phyloP scores from a whole-genome alignment of 2,797 vertebrate species.

The Artibeus lituratus region DNA sequence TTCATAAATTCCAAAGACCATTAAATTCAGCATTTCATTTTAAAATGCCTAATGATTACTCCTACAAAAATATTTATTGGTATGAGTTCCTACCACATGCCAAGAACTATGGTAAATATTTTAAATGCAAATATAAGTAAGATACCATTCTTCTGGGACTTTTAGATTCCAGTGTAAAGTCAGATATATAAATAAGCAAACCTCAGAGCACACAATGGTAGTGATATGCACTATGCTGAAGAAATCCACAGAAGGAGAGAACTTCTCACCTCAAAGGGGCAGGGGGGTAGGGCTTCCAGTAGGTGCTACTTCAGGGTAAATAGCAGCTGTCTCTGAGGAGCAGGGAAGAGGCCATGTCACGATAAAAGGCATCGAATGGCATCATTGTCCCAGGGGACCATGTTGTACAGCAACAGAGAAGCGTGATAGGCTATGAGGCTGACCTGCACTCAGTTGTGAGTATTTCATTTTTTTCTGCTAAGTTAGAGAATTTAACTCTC shows the following conservation, averaged over 20 bases:
- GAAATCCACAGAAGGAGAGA: not conserved
- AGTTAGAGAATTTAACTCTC: not conserved
- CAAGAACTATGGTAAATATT: not conserved
- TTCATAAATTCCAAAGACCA: not conserved
- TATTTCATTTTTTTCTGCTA: not conserved
- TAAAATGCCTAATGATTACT: not conserved
- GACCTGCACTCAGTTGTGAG: not conserved
- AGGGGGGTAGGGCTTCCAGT: not conserved
- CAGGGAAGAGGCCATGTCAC: not conserved
- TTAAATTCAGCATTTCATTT: not conserved
- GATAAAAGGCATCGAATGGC: not conserved
- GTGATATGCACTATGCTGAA: not conserved
- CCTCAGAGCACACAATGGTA: not conserved
- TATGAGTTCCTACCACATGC: not conserved
- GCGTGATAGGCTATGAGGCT: not conserved
- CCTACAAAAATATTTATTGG: not conserved
- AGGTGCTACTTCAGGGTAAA: not conserved
- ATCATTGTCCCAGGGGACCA: not conserved
- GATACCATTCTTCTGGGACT: not conserved
- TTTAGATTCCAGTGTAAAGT: not conserved
- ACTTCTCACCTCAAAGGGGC: not conserved
- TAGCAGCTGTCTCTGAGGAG: not conserved
- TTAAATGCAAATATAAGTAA: not conserved
- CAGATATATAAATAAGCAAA: not conserved
- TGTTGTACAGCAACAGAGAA: not conserved